phyloP scores from a whole-genome alignment of 2,888 invertebrate species.

The Branchipolynoe longqiensis region DNA sequence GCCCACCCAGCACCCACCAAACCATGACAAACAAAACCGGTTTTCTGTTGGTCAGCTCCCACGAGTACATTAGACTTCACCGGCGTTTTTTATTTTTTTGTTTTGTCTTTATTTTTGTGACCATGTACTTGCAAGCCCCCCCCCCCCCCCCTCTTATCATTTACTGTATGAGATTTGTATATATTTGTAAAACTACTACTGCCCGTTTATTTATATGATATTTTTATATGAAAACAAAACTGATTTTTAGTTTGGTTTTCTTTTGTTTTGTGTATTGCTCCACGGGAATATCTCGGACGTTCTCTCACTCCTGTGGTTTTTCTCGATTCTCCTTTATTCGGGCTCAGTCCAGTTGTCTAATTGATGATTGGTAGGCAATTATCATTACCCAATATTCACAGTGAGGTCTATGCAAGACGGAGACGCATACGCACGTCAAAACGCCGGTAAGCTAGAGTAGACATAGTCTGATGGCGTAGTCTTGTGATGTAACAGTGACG shows the following conservation, averaged over 20 bases:
- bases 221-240: slow-evolving; percentile 44
- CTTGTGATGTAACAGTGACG: not conserved
- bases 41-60: not conserved
- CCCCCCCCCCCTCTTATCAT: slow-evolving; percentile 11
- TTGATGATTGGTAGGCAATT: not conserved
- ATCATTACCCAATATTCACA: not conserved
- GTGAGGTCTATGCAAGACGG: slow-evolving; percentile 17
- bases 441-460: slow-evolving; percentile 19
- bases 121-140: not conserved
- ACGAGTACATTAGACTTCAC: not conserved
- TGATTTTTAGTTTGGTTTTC: no score
- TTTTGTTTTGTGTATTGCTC: not conserved
- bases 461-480: not conserved
- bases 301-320: slow-evolving; percentile 18
- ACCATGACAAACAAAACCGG: not conserved
- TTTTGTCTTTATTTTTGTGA: no score
- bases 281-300: slow-evolving; percentile 30
- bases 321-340: not conserved
- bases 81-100: no score
- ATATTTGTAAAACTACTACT: slow-evolving; percentile 51
- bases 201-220: slow-evolving; percentile 44
- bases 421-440: no score
- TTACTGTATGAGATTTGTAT: slow-evolving; percentile 49
- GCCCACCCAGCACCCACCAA: not conserved
- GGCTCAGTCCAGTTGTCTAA: slow-evolving; percentile 23